Evolutionary conservation across 2,888 invertebrate genomes (phyloP).

Genomic region (Agrotis ipsilon): DNA sequence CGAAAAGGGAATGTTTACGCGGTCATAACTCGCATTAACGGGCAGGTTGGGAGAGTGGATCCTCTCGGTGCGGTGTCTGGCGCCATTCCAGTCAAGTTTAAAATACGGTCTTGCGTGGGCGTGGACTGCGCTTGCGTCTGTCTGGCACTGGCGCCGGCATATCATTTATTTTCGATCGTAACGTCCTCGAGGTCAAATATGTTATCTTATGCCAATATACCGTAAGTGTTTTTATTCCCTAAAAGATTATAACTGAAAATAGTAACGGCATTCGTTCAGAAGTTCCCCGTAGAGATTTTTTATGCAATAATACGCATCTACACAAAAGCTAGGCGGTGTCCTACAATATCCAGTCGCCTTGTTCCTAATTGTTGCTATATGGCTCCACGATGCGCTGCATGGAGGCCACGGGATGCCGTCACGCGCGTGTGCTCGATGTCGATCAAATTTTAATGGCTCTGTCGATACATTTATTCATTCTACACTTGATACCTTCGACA

Average conservation of each 20-base stretch:
- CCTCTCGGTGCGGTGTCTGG: conserved; percentile 70
- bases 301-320: conserved; percentile 21
- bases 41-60: conserved; percentile 64
- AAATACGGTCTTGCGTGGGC: conserved; percentile 80
- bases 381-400: conserved; percentile 66
- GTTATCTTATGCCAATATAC: conserved; percentile 38
- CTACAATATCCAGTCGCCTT: conserved; percentile 53
- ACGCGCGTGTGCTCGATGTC: conserved; percentile 75
- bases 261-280: not conserved
- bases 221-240: conserved; percentile 15
- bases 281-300: conserved; percentile 6
- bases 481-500: conserved; percentile 66
- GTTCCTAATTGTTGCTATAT: conserved; percentile 60
- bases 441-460: conserved; percentile 80
- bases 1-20: conserved; percentile 81
- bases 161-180: conserved; percentile 73
- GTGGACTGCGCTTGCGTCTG: conserved; percentile 67
- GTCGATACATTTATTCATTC: conserved; percentile 72
- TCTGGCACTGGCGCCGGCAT: conserved; percentile 64
- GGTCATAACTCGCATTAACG: conserved; percentile 78
- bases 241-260: conserved; percentile 17
- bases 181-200: conserved; percentile 72
- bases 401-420: conserved; percentile 78
- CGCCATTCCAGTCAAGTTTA: conserved; percentile 80
- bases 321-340: conserved; percentile 21